Conservation (phyloP, 2,797 vertebrate species). For the Pseudochirops cupreus region DNA sequence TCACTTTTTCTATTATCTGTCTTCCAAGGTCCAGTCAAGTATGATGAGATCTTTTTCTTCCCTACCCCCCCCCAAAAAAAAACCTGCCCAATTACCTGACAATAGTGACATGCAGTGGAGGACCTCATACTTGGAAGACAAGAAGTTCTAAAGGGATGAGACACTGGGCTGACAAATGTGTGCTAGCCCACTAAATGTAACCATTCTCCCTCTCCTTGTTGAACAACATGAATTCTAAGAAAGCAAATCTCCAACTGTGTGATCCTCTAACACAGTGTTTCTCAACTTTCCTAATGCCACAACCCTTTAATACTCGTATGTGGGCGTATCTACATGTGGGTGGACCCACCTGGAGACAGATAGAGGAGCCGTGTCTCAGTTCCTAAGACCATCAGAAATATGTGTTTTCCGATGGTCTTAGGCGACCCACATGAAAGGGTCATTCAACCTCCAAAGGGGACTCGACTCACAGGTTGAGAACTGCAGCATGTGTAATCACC, state of each 20-base stretch:
- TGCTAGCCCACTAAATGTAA: background rate
- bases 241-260: background rate
- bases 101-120: background rate
- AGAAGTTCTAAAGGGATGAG: background rate
- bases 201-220: background rate
- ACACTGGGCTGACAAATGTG: background rate
- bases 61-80: background rate
- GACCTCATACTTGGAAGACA: background rate
- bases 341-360: no score
- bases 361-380: no score
- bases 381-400: no score
- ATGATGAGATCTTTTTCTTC: background rate
- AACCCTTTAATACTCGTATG: no score
- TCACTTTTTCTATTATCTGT: background rate
- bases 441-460: no score
- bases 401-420: no score
- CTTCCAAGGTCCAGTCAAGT: background rate
- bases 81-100: background rate
- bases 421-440: no score
- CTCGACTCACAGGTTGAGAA: no score
- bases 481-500: background rate
- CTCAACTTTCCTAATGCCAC: no score
- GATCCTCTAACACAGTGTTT: no score
- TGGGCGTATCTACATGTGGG: no score
- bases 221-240: background rate